phyloP scores from a whole-genome alignment of 2,797 vertebrate genomes.

The Xerus rutilus region DNA sequence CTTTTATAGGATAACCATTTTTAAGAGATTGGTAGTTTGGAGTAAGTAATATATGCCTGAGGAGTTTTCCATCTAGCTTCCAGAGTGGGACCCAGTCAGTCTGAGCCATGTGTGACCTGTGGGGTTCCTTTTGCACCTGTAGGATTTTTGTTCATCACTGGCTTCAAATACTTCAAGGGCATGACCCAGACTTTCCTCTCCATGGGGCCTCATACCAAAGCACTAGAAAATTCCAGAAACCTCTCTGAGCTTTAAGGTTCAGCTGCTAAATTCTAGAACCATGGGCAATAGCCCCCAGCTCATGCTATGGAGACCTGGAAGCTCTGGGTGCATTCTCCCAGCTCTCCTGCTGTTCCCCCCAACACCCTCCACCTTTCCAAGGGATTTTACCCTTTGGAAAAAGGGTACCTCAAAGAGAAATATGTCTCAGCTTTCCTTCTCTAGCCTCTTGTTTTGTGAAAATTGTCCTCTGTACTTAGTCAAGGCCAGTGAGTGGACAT shows the following conservation, averaged over 20 bases:
- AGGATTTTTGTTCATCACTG: not conserved
- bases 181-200: not conserved
- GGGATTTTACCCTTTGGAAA: not conserved
- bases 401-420: not conserved
- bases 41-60: conserved; percentile 13
- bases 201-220: not conserved
- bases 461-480: not conserved
- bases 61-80: not conserved
- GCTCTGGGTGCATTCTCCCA: not conserved
- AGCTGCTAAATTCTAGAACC: not conserved
- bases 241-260: not conserved
- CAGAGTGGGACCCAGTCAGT: not conserved
- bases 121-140: not conserved
- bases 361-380: not conserved
- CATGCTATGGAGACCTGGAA: not conserved
- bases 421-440: not conserved
- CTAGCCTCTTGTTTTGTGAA: not conserved
- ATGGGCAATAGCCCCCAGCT: not conserved
- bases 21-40: not conserved
- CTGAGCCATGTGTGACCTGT: too few relatives aligned
- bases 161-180: not conserved
- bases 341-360: not conserved
- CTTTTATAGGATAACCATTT: not conserved
- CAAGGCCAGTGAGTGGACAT: not conserved
- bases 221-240: not conserved